Conservation (phyloP, 2,797 vertebrate species). For the Thalassophryne amazonica region DNA sequence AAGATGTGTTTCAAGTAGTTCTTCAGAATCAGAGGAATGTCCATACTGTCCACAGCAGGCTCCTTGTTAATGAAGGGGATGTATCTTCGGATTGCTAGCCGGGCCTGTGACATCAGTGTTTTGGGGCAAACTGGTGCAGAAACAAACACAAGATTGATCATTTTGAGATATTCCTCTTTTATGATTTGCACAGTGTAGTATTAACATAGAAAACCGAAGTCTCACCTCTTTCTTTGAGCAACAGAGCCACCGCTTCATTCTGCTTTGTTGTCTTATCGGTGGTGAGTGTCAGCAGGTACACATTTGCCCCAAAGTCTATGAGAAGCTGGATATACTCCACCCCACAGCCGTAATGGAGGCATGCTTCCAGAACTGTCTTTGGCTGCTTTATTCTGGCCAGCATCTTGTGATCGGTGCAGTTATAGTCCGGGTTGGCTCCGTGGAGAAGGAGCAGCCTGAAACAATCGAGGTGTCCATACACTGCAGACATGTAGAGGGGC, state of each 20-base stretch:
- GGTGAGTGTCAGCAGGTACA: constrained; percentile 81
- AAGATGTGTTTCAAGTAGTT: constrained; percentile 83
- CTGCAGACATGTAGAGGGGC: constrained; percentile 88
- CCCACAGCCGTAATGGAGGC: constrained; percentile 84
- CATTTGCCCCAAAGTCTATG: constrained; percentile 91
- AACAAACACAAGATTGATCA: background rate
- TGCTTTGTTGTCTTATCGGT: constrained; percentile 63
- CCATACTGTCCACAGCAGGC: constrained; percentile 64
- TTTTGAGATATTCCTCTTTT: background rate
- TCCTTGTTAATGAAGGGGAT: constrained; percentile 60
- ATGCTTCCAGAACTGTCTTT: constrained; percentile 89
- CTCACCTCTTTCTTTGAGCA: constrained; percentile 89
- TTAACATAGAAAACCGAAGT: background rate
- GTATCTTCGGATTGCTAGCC: constrained; percentile 78
- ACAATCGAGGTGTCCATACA: constrained; percentile 89
- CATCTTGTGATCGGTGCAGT: constrained; percentile 85
- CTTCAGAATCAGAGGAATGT: constrained; percentile 82
- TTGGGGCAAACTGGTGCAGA: constrained; percentile 81
- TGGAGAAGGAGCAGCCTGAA: constrained; percentile 87
- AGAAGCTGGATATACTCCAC: constrained; percentile 86
- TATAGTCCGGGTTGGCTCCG: constrained; percentile 90
- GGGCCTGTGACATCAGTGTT: constrained; percentile 88
- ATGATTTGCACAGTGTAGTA: background rate
- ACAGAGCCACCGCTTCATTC: constrained; percentile 79
- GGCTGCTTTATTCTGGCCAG: constrained; percentile 84